phyloP scores from a whole-genome alignment of 2,888 invertebrate genomes.

The Harmothoe impar region DNA sequence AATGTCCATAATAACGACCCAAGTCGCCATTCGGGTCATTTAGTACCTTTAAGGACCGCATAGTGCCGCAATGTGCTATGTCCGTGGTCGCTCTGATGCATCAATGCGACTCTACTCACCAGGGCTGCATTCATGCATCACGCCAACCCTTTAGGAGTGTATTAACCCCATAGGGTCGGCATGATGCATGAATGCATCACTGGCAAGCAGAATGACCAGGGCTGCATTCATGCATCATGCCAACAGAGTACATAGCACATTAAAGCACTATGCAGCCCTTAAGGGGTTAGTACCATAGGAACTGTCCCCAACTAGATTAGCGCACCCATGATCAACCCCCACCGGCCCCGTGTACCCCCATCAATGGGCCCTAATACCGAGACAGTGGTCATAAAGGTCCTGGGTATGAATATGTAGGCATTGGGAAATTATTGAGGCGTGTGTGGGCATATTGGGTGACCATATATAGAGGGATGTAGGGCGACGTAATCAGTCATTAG shows the following conservation, averaged over 20 bases:
- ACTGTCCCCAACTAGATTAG: background rate
- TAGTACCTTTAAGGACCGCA: too few relatives aligned
- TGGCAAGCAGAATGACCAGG: too few relatives aligned
- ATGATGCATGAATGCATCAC: too few relatives aligned
- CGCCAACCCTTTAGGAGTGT: too few relatives aligned
- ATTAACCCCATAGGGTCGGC: too few relatives aligned
- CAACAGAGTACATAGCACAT: too few relatives aligned
- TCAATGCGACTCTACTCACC: too few relatives aligned
- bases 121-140: too few relatives aligned
- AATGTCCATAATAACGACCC: constrained; percentile 59
- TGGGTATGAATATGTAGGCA: constrained; percentile 25
- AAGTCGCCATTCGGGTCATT: background rate
- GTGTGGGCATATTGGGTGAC: background rate
- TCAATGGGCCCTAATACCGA: background rate
- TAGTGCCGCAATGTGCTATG: too few relatives aligned
- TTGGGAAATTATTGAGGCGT: background rate
- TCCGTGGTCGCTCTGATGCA: too few relatives aligned
- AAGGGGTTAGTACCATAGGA: constrained; percentile 34
- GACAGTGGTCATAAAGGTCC: background rate
- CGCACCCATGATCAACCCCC: background rate
- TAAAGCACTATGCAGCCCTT: too few relatives aligned
- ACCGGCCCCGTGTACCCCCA: background rate
- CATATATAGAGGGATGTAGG: background rate
- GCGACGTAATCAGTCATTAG: background rate
- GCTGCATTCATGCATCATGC: too few relatives aligned